These are phyloP conservation scores for Xanthorhoe designata DNA, from an alignment of 2,888 invertebrate genomes.

Conservation along the genomic window DNA sequence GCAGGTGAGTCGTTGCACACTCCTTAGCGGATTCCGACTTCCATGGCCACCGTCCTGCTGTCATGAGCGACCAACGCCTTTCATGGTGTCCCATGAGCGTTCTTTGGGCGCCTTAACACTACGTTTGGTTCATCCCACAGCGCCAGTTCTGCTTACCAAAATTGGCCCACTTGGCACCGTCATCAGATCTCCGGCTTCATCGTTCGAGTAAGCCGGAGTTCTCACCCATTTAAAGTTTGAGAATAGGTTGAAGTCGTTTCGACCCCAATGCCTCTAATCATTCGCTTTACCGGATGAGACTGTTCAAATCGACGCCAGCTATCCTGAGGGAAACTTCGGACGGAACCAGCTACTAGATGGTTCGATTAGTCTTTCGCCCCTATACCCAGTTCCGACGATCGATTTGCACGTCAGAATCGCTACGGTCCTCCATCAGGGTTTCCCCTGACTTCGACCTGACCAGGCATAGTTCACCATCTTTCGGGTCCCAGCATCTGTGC, in stretches of 20 bases:
- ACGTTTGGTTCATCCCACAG: conserved; percentile 86
- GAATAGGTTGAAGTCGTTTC: conserved; percentile 90
- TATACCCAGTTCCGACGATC: conserved; percentile 91
- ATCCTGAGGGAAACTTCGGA: conserved; percentile 92
- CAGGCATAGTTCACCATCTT: conserved; percentile 88
- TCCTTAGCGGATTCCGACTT: conserved; percentile 15
- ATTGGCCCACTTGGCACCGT: conserved; percentile 67
- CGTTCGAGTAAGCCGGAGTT: conserved; percentile 86
- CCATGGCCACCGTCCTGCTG: conserved; percentile 71
- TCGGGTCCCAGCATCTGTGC: conserved; percentile 87
- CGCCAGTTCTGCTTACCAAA: conserved; percentile 93
- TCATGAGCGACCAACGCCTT: conserved; percentile 71
- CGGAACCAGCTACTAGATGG: conserved; percentile 92
- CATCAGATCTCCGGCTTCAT: conserved; percentile 83
- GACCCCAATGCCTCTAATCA: conserved; percentile 90
- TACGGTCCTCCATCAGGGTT: conserved; percentile 90
- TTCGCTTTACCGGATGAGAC: conserved; percentile 91
- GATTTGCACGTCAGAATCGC: conserved; percentile 93
- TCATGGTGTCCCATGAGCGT: conserved; percentile 71
- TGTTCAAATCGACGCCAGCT: conserved; percentile 82
- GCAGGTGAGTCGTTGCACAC: conserved; percentile 85
- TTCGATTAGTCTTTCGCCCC: conserved; percentile 90
- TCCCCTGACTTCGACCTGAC: conserved; percentile 89
- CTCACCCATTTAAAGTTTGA: conserved; percentile 92
- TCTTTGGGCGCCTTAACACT: conserved; percentile 87